phyloP scores from a whole-genome alignment of 2,113 vertebrate genomes.

The Pterophyllum scalare region DNA sequence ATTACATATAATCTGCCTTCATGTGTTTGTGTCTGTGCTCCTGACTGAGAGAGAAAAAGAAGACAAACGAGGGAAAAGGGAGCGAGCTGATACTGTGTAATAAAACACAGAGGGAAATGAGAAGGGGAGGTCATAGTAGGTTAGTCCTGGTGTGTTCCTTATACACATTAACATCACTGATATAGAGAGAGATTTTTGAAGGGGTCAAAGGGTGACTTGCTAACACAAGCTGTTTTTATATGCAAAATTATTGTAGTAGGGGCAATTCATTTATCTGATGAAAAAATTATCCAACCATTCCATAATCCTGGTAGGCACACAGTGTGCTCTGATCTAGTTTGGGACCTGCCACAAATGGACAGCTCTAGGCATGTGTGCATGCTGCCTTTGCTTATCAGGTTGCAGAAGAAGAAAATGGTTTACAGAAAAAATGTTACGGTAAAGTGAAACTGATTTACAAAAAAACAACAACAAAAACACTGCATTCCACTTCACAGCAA shows the following conservation, averaged over 20 bases:
- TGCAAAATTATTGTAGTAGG: slow-evolving; percentile 10
- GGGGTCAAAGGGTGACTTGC: slow-evolving; percentile 2
- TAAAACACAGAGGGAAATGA: slow-evolving; percentile 19
- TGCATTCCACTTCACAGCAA: slow-evolving; percentile 7
- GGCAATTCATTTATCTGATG: slow-evolving; percentile 60
- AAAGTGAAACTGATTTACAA: neutral
- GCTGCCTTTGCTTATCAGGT: slow-evolving; percentile 31
- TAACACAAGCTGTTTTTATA: slow-evolving; percentile 21
- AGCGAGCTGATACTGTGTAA: slow-evolving; percentile 28
- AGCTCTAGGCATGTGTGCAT: neutral
- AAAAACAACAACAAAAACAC: neutral
- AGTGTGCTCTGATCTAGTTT: slow-evolving; percentile 50
- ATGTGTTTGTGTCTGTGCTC: slow-evolving; percentile 40
- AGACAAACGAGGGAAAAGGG: slow-evolving; percentile 37
- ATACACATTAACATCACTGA: slow-evolving; percentile 24
- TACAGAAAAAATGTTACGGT: neutral
- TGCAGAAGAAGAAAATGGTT: slow-evolving; percentile 10
- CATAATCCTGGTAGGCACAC: slow-evolving; percentile 45
- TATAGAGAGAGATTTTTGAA: slow-evolving; percentile 13
- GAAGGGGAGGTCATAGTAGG: neutral
- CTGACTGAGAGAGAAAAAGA: slow-evolving; percentile 34
- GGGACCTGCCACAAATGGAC: slow-evolving; percentile 19
- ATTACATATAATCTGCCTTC: slow-evolving; percentile 50
- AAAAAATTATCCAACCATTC: slow-evolving; percentile 53
- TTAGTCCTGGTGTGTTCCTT: neutral